Conservation (phyloP, 2,113 vertebrate species). For the Tinamus guttatus region DNA sequence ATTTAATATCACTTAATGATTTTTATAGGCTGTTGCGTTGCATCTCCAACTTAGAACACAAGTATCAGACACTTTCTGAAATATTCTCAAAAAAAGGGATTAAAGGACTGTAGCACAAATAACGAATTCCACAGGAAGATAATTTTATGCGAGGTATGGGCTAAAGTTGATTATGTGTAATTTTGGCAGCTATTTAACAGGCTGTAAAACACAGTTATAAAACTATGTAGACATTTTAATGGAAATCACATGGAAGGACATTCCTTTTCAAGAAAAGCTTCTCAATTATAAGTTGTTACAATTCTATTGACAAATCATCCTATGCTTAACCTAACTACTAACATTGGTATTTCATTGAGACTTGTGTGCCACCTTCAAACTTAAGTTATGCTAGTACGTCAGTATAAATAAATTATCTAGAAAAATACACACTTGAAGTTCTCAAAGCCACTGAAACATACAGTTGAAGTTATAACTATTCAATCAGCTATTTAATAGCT, state of each 20-base stretch:
- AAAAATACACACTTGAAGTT: not conserved
- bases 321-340: not conserved
- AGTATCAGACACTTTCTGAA: slow-evolving; percentile 29
- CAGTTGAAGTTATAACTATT: not conserved
- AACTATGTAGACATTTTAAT: slow-evolving; percentile 21
- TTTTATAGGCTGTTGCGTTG: not conserved
- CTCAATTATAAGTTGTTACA: not conserved
- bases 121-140: not conserved
- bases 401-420: not conserved
- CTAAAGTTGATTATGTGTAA: slow-evolving; percentile 49
- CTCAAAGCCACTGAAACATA: not conserved
- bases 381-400: not conserved
- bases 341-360: too few species aligned
- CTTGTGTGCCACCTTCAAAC: not conserved
- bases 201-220: slow-evolving; percentile 31
- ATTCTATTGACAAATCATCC: not conserved
- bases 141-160: not conserved
- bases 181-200: slow-evolving; percentile 43
- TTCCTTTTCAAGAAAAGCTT: not conserved
- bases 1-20: not conserved
- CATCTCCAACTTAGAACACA: not conserved
- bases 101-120: slow-evolving; percentile 19
- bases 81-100: not conserved
- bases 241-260: not conserved
- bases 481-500: not conserved